Evolutionary conservation across 2,797 vertebrate species (phyloP).

Genomic region (Smutsia temminckii): DNA sequence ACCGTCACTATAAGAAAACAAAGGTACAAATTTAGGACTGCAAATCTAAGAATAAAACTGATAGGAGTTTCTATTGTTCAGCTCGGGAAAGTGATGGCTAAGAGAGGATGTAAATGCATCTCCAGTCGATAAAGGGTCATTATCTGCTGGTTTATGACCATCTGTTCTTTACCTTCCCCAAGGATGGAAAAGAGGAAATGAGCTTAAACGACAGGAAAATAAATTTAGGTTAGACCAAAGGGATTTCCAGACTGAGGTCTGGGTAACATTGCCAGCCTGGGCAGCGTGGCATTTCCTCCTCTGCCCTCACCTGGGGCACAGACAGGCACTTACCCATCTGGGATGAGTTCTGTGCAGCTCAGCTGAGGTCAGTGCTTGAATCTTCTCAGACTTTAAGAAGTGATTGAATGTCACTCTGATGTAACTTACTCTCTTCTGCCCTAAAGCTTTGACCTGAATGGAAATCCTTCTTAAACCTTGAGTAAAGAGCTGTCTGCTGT

Average conservation of each 20-base stretch:
- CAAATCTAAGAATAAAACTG: constrained; percentile 37
- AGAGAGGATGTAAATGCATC: constrained; percentile 40
- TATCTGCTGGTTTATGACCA: constrained; percentile 44
- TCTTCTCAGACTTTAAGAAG: constrained; percentile 3
- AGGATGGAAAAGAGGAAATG: constrained; percentile 56
- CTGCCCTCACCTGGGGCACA: not conserved
- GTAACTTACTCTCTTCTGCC: not conserved
- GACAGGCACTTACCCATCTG: not conserved
- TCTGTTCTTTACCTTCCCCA: constrained; percentile 52
- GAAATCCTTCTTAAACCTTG: not conserved
- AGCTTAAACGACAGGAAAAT: constrained; percentile 44
- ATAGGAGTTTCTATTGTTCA: constrained; percentile 2
- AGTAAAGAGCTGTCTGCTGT: not conserved
- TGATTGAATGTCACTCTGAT: constrained; percentile 13
- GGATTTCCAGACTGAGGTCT: not conserved
- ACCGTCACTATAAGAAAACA: constrained; percentile 19
- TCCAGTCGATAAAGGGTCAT: constrained; percentile 12
- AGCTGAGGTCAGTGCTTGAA: not conserved
- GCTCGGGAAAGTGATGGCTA: not conserved
- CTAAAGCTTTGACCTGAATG: not conserved
- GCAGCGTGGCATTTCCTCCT: constrained; percentile 29
- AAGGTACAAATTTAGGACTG: not conserved
- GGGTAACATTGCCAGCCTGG: not conserved
- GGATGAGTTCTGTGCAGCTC: not conserved
- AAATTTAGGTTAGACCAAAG: constrained; percentile 46